Percentiles rank a stretch among this genome's conserved stretches.
Evolutionary conservation across 1,140 invertebrate genomes (phyloP).

Genomic region (Druon quercuslanigerum): DNA sequence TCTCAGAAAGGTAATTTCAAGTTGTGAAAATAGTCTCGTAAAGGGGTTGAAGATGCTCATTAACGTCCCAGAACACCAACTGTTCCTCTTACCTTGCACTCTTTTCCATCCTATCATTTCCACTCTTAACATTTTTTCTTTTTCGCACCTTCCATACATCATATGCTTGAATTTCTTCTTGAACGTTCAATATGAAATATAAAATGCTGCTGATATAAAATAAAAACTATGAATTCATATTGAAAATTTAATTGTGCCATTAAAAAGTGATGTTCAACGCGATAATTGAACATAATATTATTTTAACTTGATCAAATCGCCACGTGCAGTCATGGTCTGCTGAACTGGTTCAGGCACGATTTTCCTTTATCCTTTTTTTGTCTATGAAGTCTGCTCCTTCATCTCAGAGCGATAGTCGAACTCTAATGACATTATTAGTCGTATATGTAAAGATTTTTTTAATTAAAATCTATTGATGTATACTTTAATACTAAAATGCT

Average conservation of each 20-base stretch:
- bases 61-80: slow-evolving; percentile 42
- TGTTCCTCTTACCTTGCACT: slow-evolving; percentile 42
- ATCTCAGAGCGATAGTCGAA: not conserved
- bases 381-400: not conserved
- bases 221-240: no score
- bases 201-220: no score
- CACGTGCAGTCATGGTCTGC: slow-evolving; percentile 41
- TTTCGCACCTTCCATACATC: no score
- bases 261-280: not conserved
- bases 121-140: no score
- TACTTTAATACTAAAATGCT: not conserved
- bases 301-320: not conserved
- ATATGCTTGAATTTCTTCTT: no score
- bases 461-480: not conserved
- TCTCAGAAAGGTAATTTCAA: not conserved
- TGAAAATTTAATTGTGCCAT: no score
- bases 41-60: slow-evolving; percentile 41
- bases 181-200: no score
- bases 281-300: not conserved
- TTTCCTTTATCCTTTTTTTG: not conserved
- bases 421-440: not conserved
- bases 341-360: slow-evolving; percentile 35
- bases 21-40: slow-evolving; percentile 58
- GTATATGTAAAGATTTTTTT: not conserved
- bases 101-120: not conserved